Evolutionary conservation across 2,797 vertebrate species (phyloP), one percentile per base, ranked within the genome.

Genomic region (Peromyscus attwateri): DNA sequence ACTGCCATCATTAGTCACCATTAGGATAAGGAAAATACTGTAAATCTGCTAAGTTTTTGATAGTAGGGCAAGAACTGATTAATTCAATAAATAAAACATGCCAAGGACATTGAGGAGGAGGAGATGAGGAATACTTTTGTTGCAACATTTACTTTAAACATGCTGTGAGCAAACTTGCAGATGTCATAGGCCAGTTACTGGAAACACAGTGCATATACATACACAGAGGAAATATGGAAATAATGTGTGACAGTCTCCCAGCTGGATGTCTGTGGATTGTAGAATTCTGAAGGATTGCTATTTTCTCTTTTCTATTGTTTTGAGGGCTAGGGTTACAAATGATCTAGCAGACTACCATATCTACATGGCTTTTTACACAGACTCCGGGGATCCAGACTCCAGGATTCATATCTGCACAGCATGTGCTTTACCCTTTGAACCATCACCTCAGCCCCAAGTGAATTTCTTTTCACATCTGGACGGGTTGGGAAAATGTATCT

Each of bases 21-120:
- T 89, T 82, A 79, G 23, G 81, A 40, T 25, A 89, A 49, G 29
- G 68, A 2, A 29, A 52, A 37, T 82, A 71, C 49, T 81, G 68
- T 14, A 94, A 88, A 31, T 82, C 93, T 21, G 80, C 21, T 31
- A 60, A 60, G 31, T 55, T 73, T 40, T 66, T 88, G 87, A 49
- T 83, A 62, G 60, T 37, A 57, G 23, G 37, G 17, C 2, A 73
- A 57, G 27, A 55, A 27, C 80, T 76, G 64, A 91, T 68, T 90
- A 94, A 76, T 66, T 92, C 75, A 68, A 71, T 70, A 87, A 91
- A 55, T 83, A 76, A 96, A 95, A 68, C 19, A 34, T n/a, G 19
- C 21, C 81, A 77, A 76, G 75, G 27, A 75, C 71, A 88, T 88
- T 95, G 64, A 60, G 25, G 34, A 87, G 43, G 57, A 93, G 23